These are phyloP conservation scores for Temnopleurus reevesii DNA, from an alignment of 53 echinoderm and acorn worm species.

Conservation along the genomic window DNA sequence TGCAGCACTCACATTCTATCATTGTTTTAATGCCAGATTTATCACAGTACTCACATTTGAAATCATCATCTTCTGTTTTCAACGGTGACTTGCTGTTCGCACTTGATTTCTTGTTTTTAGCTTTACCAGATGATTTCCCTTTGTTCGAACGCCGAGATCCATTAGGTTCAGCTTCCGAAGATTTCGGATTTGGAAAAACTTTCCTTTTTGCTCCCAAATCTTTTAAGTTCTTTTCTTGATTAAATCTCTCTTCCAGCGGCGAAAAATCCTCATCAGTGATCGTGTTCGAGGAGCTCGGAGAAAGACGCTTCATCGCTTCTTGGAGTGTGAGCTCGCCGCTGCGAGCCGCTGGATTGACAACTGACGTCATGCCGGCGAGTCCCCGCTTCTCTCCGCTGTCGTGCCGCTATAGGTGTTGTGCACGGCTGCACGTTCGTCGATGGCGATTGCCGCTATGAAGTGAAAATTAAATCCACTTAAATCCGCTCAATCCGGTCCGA, in stretches of 20 bases:
- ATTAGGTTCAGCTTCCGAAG: background rate
- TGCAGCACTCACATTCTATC: constrained; percentile 24
- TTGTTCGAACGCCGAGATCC: background rate
- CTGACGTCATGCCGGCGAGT: background rate
- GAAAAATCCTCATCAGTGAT: background rate
- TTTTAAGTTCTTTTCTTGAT: no score
- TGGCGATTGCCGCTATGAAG: background rate
- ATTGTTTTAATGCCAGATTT: background rate
- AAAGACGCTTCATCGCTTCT: background rate
- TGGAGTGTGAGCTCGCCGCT: background rate
- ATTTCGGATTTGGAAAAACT: background rate
- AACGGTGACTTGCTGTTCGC: background rate
- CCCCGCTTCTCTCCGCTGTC: background rate
- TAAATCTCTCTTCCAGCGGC: background rate
- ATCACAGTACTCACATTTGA: constrained; percentile 29
- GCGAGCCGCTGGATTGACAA: background rate
- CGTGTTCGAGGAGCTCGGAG: background rate
- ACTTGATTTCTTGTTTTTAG: background rate
- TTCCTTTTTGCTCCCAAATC: background rate
- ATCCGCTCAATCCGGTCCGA: background rate
- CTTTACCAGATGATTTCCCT: background rate
- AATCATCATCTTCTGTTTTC: background rate
- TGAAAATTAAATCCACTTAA: background rate
- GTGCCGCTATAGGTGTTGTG: background rate
- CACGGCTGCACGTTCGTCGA: background rate